Base-by-base conservation (phyloP, 2,888 invertebrate species). In the Callosobruchus maculatus region DNA sequence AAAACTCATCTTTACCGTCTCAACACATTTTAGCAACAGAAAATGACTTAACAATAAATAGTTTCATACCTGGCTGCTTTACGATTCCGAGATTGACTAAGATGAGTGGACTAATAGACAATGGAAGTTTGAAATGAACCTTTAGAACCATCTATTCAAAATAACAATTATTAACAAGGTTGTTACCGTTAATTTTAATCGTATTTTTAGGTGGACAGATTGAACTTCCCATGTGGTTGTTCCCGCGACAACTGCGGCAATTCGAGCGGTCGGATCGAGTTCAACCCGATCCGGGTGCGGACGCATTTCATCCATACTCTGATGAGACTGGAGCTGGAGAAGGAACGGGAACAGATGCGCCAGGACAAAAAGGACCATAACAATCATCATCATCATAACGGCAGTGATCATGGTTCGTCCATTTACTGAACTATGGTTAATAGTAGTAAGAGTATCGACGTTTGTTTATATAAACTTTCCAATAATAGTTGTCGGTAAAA, bases 221-320 rank as follows among this genome's bases (percentile, higher is more conserved):
- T 96, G 76, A 97, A 96, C 84, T 99, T 98, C 85, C 99, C 99
- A 0, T 99, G 99, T 86, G 97, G 98, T 18, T 99, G 98, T 87
- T 94, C 95, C 0, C 93, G 96, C 80, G 97, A 97, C 82, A 96
- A 97, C 71, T 99, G 99, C 87, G 94, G 93, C 76, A 99, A 99
- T 86, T 93, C 93, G 0, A 92, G 93, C 70, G 99, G 99, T 3
- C 91, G 99, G 77, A 95, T 98, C 78, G 98, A 98, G 87, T 99
- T 99, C 86, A 98, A 98, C 86, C 97, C 98, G 0, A 93, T 96
- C 67, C 91, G 98, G 78, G 98, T 99, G 5, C 92, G 97, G 78
- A 97, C 97, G 20, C 99, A 99, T 88, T 98, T 97, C 85, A 97
- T 98, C 82, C 97, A 98, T 84, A 99, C 98, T 0, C 90, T 98